A percentile compares a stretch with the other conserved stretches of the same genome.
Conservation (phyloP, 2,888 invertebrate genomes). For the Heliconius ethilla region DNA sequence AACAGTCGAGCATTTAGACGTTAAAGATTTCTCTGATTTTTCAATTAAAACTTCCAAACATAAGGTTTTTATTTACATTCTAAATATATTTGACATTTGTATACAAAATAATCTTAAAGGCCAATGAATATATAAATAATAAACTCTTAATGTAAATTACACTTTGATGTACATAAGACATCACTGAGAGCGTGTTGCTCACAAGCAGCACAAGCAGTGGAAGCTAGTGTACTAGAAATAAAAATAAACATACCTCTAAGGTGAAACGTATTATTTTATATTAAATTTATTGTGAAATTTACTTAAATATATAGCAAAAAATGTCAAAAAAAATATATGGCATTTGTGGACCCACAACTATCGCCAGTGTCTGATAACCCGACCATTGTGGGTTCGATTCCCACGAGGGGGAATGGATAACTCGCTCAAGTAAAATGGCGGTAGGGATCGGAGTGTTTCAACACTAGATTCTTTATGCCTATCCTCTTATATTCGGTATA, state of each 20-base stretch:
- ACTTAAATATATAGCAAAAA: too few relatives aligned
- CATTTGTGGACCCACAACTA: too few relatives aligned
- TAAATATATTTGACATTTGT: neutral
- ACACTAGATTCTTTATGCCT: neutral
- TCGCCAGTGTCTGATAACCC: neutral
- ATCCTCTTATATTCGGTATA: neutral
- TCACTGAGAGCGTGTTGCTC: conserved; percentile 11
- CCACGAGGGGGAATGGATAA: neutral
- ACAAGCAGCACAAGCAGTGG: neutral
- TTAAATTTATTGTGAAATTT: neutral
- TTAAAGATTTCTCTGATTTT: too few relatives aligned
- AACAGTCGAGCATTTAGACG: too few relatives aligned
- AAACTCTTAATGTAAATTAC: conserved; percentile 2
- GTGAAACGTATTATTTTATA: neutral
- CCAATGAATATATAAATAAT: conserved; percentile 15
- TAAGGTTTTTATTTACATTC: neutral
- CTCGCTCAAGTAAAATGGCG: neutral
- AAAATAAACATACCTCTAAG: neutral
- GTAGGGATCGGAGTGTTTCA: neutral
- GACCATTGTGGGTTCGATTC: neutral
- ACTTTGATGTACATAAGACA: conserved; percentile 5
- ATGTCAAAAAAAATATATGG: too few relatives aligned
- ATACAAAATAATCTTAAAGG: neutral
- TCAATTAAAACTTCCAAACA: too few relatives aligned
- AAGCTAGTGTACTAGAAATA: neutral